Conservation (phyloP, 2,888 invertebrate species). For the Melolontha melolontha region DNA sequence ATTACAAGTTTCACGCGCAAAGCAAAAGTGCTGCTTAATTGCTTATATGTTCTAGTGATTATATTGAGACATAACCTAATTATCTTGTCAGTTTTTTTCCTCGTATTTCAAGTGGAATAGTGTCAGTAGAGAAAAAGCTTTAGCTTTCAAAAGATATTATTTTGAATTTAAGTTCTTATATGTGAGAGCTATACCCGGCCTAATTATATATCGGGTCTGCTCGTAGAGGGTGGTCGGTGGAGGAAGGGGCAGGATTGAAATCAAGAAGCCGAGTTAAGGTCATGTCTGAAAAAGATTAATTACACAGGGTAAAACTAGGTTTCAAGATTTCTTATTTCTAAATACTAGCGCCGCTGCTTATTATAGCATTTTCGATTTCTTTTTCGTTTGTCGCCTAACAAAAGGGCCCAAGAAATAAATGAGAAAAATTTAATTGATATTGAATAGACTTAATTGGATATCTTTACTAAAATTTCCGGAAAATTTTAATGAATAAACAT, state of each 20-base stretch:
- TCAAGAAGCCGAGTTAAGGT: conserved; percentile 40
- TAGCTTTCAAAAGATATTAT: conserved; percentile 18
- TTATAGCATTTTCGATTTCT: conserved; percentile 10
- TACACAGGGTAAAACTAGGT: conserved; percentile 42
- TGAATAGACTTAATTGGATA: conserved; percentile 45
- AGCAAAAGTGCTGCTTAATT: no score
- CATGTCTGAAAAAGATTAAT: conserved; percentile 45
- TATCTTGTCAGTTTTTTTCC: background rate
- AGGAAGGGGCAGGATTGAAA: conserved; percentile 13
- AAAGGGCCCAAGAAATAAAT: background rate
- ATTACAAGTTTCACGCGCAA: no score
- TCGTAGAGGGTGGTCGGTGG: background rate
- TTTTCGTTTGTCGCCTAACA: background rate
- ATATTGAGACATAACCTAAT: conserved; percentile 1
- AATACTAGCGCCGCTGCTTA: conserved; percentile 20
- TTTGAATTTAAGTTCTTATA: conserved; percentile 39
- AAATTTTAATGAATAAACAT: no score
- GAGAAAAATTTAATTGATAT: conserved; percentile 1
- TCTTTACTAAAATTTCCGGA: no score
- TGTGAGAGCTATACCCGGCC: conserved; percentile 30
- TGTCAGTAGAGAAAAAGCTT: conserved; percentile 2
- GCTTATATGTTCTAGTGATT: background rate
- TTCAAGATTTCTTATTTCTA: conserved; percentile 43
- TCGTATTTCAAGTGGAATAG: background rate
- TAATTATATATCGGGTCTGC: conserved; percentile 42